Base-by-base conservation (phyloP, 2,797 vertebrate genomes). In the Staurois parvus region DNA sequence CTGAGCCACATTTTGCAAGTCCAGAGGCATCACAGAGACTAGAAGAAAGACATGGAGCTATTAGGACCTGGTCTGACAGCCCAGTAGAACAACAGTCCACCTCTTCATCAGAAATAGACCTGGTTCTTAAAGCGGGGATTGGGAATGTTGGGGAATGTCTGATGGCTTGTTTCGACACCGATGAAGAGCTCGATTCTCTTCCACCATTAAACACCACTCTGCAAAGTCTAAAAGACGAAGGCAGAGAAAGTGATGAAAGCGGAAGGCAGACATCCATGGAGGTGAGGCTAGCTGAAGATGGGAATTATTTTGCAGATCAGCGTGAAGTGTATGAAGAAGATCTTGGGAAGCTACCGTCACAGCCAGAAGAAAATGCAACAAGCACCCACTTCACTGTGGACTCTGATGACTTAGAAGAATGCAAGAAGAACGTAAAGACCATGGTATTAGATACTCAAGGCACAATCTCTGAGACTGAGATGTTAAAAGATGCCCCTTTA, bases 121-220 rank as follows among this genome's bases (percentile, higher is more conserved):
- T 19, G 12, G n/a, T 64, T 0, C 72, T 32, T 3, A 72, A 75
- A 40, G 40, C 24, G 10, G 83, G 21, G 2, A 24, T 56, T 28
- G 42, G 59, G 21, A 78, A 76, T 0, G 6, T 72, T 0, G 68
- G 30, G 13, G 83, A 73, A 21, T 40, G 68, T 72, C 67, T 85
- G 11, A 74, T 87, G 0, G 79, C 80, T 37, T 70, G 6, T 12
- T 87, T 79, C 7, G 89, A 90, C 11, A 75, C 82, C 0, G 88
- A 88, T 3, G 88, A 91, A 19, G 81, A 81, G 26, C 34, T n/a
- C 0, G 85, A 89, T 15, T 52, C 79, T 4, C 0, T 30, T 10
- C 75, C 40, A 0, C 66, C 45, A 11, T 75, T 84, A 15, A 45
- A 40, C 32, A 34, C 64, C 1, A 32, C 37, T 2, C 0, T 1